phyloP scores from a whole-genome alignment of 2,797 vertebrate genomes.

The Distichodus sexfasciatus region DNA sequence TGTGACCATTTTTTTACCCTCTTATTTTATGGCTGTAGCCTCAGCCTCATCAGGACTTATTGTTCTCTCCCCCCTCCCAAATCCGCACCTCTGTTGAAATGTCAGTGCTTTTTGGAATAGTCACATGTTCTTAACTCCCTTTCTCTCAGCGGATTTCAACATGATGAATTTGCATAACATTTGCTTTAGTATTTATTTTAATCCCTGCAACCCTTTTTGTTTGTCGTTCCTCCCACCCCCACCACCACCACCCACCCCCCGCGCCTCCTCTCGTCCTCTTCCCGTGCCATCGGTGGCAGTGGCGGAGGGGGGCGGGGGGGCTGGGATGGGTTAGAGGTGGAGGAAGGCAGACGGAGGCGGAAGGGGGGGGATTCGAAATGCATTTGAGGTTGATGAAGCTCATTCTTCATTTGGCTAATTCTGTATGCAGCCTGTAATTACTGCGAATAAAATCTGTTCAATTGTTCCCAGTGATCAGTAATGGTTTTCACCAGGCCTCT shows the following conservation, averaged over 20 bases:
- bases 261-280: no score
- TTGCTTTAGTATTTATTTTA: slow-evolving; percentile 25
- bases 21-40: background rate
- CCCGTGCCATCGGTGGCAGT: background rate
- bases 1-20: background rate
- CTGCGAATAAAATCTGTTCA: slow-evolving; percentile 63
- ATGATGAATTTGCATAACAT: slow-evolving; percentile 11
- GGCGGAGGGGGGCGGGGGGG: background rate
- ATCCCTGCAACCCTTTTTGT: slow-evolving; percentile 12
- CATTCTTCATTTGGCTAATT: slow-evolving; percentile 49
- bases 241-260: no score
- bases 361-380: background rate
- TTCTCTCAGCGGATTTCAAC: slow-evolving; percentile 7
- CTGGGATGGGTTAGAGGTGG: slow-evolving; percentile 2
- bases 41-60: slow-evolving; percentile 27
- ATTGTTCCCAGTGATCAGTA: slow-evolving; percentile 69
- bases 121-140: background rate
- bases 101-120: slow-evolving; percentile 30
- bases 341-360: background rate
- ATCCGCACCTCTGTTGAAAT: slow-evolving; percentile 15
- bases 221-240: background rate
- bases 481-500: slow-evolving; percentile 68
- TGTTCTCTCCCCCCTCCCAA: slow-evolving; percentile 9
- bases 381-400: slow-evolving; percentile 58
- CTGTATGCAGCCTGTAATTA: slow-evolving; percentile 68